Percentiles rank a stretch among this genome's conserved stretches.
Evolutionary conservation across 2,797 vertebrate species (phyloP).

Genomic region (Amblyopsis hoosieri): DNA sequence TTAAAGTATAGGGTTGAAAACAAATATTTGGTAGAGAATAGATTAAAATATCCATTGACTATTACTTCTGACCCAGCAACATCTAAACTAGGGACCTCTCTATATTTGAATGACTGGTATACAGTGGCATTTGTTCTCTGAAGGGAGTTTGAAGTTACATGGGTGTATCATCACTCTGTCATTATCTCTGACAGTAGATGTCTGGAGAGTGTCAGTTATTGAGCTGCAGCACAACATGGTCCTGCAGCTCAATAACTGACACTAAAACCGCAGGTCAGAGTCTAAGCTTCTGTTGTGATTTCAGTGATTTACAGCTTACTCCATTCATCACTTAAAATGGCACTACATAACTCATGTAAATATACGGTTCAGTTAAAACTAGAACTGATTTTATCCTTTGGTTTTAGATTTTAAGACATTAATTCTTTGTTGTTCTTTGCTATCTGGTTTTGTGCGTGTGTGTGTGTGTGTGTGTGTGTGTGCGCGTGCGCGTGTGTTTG

Average conservation of each 20-base stretch:
- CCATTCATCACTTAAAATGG: neutral
- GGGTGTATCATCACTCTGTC: constrained; percentile 32
- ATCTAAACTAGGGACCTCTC: too few relatives aligned
- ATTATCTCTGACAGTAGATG: constrained; percentile 25
- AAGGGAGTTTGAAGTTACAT: constrained; percentile 6
- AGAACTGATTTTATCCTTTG: constrained; percentile 2
- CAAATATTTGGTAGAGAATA: too few relatives aligned
- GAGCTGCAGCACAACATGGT: neutral
- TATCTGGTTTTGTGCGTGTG: constrained; percentile 1
- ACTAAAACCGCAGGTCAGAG: neutral
- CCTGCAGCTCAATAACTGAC: neutral
- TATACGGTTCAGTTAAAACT: neutral
- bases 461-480: constrained; percentile 20
- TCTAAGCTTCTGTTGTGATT: constrained; percentile 4
- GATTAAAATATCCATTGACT: neutral
- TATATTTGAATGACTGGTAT: too few relatives aligned
- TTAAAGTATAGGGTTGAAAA: too few relatives aligned
- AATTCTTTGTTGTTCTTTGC: too few relatives aligned
- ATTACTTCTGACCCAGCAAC: too few relatives aligned
- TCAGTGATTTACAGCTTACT: constrained; percentile 6
- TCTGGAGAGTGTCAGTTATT: constrained; percentile 18
- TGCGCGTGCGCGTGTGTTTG: constrained; percentile 23
- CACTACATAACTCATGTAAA: neutral
- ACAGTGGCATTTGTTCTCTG: neutral
- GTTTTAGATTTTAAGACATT: constrained; percentile 11